Evolutionary conservation across 2,113 vertebrate species (phyloP).

Genomic region (Pseudolaguvia tuberculata): DNA sequence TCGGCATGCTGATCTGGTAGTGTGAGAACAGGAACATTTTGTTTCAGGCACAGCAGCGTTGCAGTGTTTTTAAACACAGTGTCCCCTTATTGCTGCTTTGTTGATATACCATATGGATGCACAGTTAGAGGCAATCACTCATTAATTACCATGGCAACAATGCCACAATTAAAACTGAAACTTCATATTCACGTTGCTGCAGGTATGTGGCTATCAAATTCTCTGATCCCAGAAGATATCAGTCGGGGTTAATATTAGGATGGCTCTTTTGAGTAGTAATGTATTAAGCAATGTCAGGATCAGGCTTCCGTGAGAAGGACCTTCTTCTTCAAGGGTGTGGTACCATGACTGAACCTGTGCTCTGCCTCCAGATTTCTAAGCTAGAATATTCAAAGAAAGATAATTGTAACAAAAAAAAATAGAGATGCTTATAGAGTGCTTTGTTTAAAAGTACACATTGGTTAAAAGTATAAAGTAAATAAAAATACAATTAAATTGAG

Average conservation of each 20-base stretch:
- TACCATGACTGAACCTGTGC: too few species aligned
- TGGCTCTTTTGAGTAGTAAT: too few species aligned
- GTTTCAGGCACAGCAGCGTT: conserved; percentile 4
- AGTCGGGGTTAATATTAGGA: too few species aligned
- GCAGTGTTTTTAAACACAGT: not conserved
- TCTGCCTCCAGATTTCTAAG: too few species aligned
- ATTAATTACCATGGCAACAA: not conserved
- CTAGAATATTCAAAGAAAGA: too few species aligned
- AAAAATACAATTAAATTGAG: too few species aligned
- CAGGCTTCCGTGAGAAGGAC: too few species aligned
- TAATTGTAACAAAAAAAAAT: not conserved
- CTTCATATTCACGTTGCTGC: too few species aligned
- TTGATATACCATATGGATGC: conserved; percentile 9
- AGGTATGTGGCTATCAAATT: too few species aligned
- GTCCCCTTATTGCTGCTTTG: not conserved
- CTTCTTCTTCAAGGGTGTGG: too few species aligned
- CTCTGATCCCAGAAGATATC: too few species aligned
- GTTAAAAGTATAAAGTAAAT: not conserved
- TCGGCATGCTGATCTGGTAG: not conserved
- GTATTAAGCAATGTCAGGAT: too few species aligned
- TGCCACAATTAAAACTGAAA: not conserved
- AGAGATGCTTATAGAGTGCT: not conserved
- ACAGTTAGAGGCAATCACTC: not conserved
- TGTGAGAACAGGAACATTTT: not conserved
- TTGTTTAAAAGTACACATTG: not conserved